These are phyloP conservation scores for Chlorodrepanis virens DNA, from an alignment of 2,113 vertebrate genomes.

Conservation along the genomic window DNA sequence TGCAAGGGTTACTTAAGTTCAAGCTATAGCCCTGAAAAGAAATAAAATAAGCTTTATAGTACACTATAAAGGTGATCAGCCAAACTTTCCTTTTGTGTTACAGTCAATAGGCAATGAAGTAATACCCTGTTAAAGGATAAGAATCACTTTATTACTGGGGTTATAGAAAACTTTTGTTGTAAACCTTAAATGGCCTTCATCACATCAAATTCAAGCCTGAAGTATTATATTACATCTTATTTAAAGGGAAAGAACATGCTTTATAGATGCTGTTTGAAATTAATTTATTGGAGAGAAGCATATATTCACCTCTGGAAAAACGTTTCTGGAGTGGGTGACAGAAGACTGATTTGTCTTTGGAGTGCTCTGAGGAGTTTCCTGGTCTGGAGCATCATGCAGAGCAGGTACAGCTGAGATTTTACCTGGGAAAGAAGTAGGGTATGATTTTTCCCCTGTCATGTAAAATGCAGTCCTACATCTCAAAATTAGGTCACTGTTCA, in stretches of 20 bases:
- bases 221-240: background rate
- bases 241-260: background rate
- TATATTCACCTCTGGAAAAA: background rate
- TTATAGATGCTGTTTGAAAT: background rate
- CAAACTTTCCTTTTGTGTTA: background rate
- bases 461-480: background rate
- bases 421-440: slow-evolving; percentile 44
- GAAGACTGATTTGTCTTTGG: background rate
- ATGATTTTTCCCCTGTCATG: background rate
- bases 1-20: background rate
- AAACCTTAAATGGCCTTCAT: background rate
- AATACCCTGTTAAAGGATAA: background rate
- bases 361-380: background rate
- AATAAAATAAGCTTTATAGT: background rate
- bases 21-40: background rate
- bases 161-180: background rate
- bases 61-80: background rate
- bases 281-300: background rate
- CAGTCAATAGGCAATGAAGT: background rate
- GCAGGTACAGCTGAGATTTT: slow-evolving; percentile 66
- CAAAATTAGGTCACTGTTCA: background rate
- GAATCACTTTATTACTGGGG: background rate
- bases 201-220: background rate
- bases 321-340: background rate
- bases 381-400: slow-evolving; percentile 41